These are phyloP conservation scores for Archips crataeganus DNA, from an alignment of 2,888 invertebrate genomes.

Conservation along the genomic window DNA sequence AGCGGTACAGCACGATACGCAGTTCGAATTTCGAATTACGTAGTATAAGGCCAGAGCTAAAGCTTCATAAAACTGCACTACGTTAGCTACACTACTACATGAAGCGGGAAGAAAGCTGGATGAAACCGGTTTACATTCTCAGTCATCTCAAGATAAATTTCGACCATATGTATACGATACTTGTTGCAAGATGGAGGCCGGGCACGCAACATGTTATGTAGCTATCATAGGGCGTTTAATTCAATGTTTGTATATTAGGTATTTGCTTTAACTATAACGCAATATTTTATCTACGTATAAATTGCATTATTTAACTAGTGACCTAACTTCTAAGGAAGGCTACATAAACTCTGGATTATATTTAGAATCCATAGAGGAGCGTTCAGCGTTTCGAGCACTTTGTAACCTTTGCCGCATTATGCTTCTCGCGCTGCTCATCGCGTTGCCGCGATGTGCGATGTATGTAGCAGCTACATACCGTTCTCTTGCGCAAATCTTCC, in stretches of 20 bases:
- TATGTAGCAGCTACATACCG: no score
- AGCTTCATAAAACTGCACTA: neutral
- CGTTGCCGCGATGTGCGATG: no score
- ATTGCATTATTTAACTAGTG: slow-evolving; percentile 37
- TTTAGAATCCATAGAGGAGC: neutral
- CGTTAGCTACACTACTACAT: neutral
- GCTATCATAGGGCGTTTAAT: neutral
- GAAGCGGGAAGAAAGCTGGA: no score
- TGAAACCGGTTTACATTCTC: no score
- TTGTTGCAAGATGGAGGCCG: neutral
- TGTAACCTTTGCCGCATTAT: neutral
- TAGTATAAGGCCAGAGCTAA: no score
- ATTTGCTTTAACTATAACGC: neutral
- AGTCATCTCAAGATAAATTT: no score
- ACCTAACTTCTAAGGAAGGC: neutral
- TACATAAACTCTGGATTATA: slow-evolving; percentile 1
- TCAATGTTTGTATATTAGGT: neutral
- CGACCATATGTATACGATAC: no score
- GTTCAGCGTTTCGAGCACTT: neutral
- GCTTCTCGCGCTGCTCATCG: no score
- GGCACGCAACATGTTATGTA: neutral
- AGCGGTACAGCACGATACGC: no score
- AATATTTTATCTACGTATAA: slow-evolving; percentile 3
- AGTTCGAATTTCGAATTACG: no score
- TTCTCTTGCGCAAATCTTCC: no score